Evolutionary conservation across 1,140 invertebrate genomes (phyloP).

Genomic region (Anoplophora glabripennis): DNA sequence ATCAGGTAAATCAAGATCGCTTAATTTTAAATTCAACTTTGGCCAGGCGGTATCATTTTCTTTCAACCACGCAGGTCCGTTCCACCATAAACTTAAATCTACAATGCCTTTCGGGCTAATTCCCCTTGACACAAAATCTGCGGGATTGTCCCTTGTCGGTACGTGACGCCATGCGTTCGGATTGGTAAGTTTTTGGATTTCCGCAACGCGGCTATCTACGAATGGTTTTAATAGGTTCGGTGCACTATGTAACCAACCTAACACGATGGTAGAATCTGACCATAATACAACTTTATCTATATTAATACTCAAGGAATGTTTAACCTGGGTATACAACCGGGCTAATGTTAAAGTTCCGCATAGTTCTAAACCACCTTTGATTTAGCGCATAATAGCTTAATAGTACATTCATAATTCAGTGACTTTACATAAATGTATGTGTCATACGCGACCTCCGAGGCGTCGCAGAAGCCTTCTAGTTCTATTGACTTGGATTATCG

Average conservation of each 20-base stretch:
- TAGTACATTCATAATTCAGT: slow-evolving; percentile 10
- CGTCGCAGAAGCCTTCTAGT: slow-evolving; percentile 43
- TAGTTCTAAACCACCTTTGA: slow-evolving; percentile 34
- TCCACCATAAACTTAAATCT: slow-evolving; percentile 42
- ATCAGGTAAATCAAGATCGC: no score
- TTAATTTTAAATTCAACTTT: no score
- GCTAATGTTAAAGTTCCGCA: slow-evolving; percentile 30
- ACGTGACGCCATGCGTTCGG: slow-evolving; percentile 44
- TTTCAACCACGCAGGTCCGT: slow-evolving; percentile 18
- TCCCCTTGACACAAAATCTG: slow-evolving; percentile 50
- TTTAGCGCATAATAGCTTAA: slow-evolving; percentile 36
- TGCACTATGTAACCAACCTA: slow-evolving; percentile 35
- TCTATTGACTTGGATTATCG: slow-evolving; percentile 13
- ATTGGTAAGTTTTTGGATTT: slow-evolving; percentile 42
- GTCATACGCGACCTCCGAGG: slow-evolving; percentile 39
- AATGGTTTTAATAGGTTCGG: slow-evolving; percentile 38
- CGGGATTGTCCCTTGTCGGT: slow-evolving; percentile 43
- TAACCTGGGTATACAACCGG: slow-evolving; percentile 20
- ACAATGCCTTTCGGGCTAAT: slow-evolving; percentile 27
- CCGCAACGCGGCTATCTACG: slow-evolving; percentile 43
- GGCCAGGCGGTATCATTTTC: no score
- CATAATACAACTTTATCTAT: slow-evolving; percentile 37
- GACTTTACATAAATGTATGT: slow-evolving; percentile 37
- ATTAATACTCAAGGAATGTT: slow-evolving; percentile 10
- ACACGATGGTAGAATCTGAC: slow-evolving; percentile 48